phyloP scores from a whole-genome alignment of 2,113 vertebrate genomes.

The Sturnira hondurensis region DNA sequence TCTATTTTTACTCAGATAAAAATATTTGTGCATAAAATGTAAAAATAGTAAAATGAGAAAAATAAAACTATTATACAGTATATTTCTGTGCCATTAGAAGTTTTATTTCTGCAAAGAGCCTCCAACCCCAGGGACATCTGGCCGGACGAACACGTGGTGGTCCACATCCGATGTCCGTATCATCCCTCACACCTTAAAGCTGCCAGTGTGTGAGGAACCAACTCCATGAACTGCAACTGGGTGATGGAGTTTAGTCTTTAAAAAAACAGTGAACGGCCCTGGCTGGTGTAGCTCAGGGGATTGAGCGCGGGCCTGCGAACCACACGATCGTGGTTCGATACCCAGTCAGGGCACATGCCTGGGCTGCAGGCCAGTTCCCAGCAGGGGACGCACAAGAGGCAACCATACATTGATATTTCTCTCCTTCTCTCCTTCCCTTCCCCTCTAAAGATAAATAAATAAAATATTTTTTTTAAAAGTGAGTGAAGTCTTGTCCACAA shows the following conservation, averaged over 20 bases:
- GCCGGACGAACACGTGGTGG: neutral
- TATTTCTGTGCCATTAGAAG: conserved; percentile 42
- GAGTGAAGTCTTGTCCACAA: neutral
- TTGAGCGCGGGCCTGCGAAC: too few relatives aligned
- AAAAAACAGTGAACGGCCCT: too few relatives aligned
- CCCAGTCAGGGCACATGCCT: too few relatives aligned
- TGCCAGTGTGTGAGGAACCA: neutral
- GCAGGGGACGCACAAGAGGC: too few relatives aligned
- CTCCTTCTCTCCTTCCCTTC: too few relatives aligned
- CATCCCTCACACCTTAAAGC: neutral
- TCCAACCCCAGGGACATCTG: neutral
- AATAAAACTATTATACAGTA: conserved; percentile 80
- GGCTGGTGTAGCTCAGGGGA: too few relatives aligned
- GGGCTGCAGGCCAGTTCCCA: too few relatives aligned
- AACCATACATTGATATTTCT: too few relatives aligned
- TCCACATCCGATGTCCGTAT: neutral
- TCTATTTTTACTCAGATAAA: conserved; percentile 85
- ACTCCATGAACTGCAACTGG: neutral
- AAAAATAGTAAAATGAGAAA: conserved; percentile 85
- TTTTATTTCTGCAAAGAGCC: conserved; percentile 29
- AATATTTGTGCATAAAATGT: conserved; percentile 87
- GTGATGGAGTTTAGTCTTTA: neutral
- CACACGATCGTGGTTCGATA: too few relatives aligned
- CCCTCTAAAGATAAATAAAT: too few relatives aligned
- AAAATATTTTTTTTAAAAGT: too few relatives aligned